phyloP scores from a whole-genome alignment of 1,140 invertebrate species.

The Drosophila santomea region DNA sequence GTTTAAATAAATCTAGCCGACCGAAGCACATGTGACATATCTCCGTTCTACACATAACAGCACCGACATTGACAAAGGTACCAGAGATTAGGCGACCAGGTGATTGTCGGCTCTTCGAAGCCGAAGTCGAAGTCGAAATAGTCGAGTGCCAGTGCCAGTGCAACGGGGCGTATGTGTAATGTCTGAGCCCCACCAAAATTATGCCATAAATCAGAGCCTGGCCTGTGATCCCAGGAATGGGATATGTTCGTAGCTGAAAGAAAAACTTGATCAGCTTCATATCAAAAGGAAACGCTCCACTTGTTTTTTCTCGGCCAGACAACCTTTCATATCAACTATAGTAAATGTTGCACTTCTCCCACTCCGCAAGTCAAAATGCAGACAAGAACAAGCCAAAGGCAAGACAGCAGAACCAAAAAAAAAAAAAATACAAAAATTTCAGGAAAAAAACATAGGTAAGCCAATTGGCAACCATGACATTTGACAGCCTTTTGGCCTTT shows the following conservation, averaged over 20 bases:
- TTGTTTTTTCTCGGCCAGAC: constrained; percentile 30
- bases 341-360: constrained; percentile 31
- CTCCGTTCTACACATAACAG: constrained; percentile 60
- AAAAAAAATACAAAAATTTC: not conserved
- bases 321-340: constrained; percentile 56
- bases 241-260: constrained; percentile 7
- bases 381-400: constrained; percentile 39
- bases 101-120: constrained; percentile 57
- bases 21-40: constrained; percentile 71
- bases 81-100: constrained; percentile 32
- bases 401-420: constrained; percentile 28
- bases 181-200: constrained; percentile 21
- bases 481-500: constrained; percentile 80
- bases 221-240: constrained; percentile 29
- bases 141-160: constrained; percentile 4
- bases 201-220: constrained; percentile 43
- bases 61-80: constrained; percentile 74
- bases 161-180: constrained; percentile 43
- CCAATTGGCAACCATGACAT: constrained; percentile 65
- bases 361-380: constrained; percentile 37
- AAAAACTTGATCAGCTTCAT: constrained; percentile 37
- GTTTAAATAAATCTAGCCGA: constrained; percentile 62
- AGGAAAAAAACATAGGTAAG: constrained; percentile 1
- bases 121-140: constrained; percentile 12
- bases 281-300: constrained; percentile 43